Conservation (phyloP, 2,797 vertebrate species). For the Hippopotamyrus pictus region DNA sequence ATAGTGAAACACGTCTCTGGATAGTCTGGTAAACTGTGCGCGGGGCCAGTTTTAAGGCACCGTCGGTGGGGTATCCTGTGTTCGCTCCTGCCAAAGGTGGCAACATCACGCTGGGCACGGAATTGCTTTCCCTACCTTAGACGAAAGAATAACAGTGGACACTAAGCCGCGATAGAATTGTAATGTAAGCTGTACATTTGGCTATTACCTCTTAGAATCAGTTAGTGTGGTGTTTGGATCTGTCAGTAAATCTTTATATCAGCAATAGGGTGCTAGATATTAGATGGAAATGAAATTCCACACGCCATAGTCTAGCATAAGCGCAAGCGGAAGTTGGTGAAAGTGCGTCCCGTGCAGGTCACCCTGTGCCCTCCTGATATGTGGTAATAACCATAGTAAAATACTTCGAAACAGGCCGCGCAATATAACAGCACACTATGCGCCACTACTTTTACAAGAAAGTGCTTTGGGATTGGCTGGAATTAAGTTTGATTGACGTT, state of each 20-base stretch:
- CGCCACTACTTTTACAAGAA: slow-evolving; percentile 87
- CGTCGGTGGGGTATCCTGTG: slow-evolving; percentile 55
- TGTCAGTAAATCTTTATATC: slow-evolving; percentile 50
- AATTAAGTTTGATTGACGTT: slow-evolving; percentile 87
- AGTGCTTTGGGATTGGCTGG: slow-evolving; percentile 88
- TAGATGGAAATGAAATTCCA: slow-evolving; percentile 69
- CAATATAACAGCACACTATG: slow-evolving; percentile 99
- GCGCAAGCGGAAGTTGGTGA: slow-evolving; percentile 61
- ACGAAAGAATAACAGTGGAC: slow-evolving; percentile 63
- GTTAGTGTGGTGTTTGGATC: slow-evolving; percentile 49
- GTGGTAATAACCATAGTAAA: slow-evolving; percentile 85
- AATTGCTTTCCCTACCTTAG: slow-evolving; percentile 59
- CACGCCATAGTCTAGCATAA: slow-evolving; percentile 56
- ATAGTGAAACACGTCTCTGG: slow-evolving; percentile 68
- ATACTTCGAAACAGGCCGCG: slow-evolving; percentile 92
- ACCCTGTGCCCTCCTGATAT: slow-evolving; percentile 84
- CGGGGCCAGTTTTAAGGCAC: slow-evolving; percentile 64
- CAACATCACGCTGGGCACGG: slow-evolving; percentile 57
- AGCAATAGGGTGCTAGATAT: slow-evolving; percentile 52
- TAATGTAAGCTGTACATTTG: slow-evolving; percentile 55
- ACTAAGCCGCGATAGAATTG: slow-evolving; percentile 59
- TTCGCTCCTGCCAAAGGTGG: slow-evolving; percentile 57
- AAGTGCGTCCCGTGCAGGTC: slow-evolving; percentile 70
- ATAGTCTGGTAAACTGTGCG: slow-evolving; percentile 64
- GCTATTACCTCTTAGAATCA: slow-evolving; percentile 54